phyloP scores from a whole-genome alignment of 2,113 vertebrate species.

The Lucifuga dentata region DNA sequence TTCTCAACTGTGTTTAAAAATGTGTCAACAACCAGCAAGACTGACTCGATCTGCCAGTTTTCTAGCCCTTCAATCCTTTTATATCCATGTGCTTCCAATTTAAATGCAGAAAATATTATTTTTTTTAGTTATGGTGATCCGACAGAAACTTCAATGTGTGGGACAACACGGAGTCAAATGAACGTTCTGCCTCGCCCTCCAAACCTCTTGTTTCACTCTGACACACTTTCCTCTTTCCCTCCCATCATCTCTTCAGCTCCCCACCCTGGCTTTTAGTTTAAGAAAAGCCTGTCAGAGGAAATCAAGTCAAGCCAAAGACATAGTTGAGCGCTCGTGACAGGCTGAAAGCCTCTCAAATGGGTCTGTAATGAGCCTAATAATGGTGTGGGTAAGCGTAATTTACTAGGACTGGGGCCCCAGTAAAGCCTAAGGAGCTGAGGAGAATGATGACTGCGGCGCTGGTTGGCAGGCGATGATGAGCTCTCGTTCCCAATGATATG shows the following conservation, averaged over 20 bases:
- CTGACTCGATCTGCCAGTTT: slow-evolving; percentile 62
- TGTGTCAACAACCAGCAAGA: slow-evolving; percentile 73
- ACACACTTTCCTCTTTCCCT: slow-evolving; percentile 63
- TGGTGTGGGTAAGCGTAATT: slow-evolving; percentile 81
- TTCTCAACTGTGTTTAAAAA: slow-evolving; percentile 82
- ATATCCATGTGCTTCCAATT: slow-evolving; percentile 37
- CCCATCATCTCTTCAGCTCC: slow-evolving; percentile 41
- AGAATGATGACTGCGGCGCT: slow-evolving; percentile 64
- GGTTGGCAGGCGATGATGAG: slow-evolving; percentile 71
- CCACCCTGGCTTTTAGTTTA: slow-evolving; percentile 73
- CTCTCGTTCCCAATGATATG: slow-evolving; percentile 69
- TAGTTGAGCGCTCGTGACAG: slow-evolving; percentile 79
- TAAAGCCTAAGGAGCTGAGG: slow-evolving; percentile 44
- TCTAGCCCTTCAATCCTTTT: slow-evolving; percentile 53
- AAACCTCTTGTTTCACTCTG: slow-evolving; percentile 46
- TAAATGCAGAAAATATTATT: slow-evolving; percentile 51
- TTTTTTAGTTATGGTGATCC: slow-evolving; percentile 32
- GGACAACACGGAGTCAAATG: slow-evolving; percentile 74
- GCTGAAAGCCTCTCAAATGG: slow-evolving; percentile 81
- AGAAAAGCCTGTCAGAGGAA: slow-evolving; percentile 81
- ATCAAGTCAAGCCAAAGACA: slow-evolving; percentile 79
- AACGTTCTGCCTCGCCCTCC: slow-evolving; percentile 73
- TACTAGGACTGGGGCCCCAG: slow-evolving; percentile 65
- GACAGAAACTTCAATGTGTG: slow-evolving; percentile 67
- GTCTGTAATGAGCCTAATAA: slow-evolving; percentile 82